Conservation (phyloP, 2,113 vertebrate species). For the Athene noctua region DNA sequence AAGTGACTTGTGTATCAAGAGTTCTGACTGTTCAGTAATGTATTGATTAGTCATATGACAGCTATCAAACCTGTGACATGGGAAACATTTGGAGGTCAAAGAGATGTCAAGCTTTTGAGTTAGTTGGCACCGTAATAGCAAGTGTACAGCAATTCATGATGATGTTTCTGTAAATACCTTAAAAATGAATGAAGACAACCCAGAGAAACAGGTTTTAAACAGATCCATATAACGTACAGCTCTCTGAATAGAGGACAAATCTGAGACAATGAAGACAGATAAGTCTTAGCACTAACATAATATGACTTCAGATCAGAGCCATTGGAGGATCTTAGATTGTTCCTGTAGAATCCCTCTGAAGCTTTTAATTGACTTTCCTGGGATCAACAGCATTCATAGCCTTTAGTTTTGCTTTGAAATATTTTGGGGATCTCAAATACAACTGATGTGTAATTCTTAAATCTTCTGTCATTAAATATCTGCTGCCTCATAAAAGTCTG, state of each 20-base stretch:
- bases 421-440: background rate
- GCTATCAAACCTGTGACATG: background rate
- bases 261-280: background rate
- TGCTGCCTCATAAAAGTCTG: background rate
- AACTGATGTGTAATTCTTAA: background rate
- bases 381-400: background rate
- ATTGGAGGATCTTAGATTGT: background rate
- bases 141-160: background rate
- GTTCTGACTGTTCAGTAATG: background rate
- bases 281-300: background rate
- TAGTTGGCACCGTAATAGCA: background rate
- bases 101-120: background rate
- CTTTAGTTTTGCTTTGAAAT: background rate
- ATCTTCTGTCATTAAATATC: background rate
- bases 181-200: background rate
- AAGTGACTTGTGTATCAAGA: background rate
- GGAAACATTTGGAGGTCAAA: background rate
- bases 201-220: background rate
- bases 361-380: background rate
- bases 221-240: background rate
- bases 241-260: background rate
- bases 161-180: background rate
- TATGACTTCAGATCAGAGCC: background rate
- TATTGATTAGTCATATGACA: background rate
- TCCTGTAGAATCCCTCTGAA: background rate